A percentile compares a stretch with the other conserved stretches of the same genome.
phyloP scores from a whole-genome alignment of 2,797 vertebrate genomes.

The Macropodus opercularis region DNA sequence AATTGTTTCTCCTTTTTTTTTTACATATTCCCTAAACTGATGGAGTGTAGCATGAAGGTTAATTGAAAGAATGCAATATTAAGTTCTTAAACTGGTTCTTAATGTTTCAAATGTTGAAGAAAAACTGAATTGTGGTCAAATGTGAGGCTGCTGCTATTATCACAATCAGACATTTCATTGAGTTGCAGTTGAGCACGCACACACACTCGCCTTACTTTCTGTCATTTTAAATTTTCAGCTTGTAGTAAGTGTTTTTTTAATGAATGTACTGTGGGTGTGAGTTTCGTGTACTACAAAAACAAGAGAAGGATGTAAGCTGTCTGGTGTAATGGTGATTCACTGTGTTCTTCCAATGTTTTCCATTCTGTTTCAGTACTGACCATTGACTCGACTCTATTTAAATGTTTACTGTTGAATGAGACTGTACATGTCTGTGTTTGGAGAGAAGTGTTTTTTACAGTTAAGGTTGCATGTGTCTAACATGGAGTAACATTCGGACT shows the following conservation, averaged over 20 bases:
- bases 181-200: constrained; percentile 9
- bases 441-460: constrained; percentile 4
- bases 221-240: constrained; percentile 31
- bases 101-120: constrained; percentile 19
- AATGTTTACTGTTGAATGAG: constrained; percentile 32
- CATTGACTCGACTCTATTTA: constrained; percentile 40
- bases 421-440: constrained; percentile 21
- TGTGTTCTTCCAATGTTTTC: constrained; percentile 44
- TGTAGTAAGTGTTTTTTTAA: constrained; percentile 45
- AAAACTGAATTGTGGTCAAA: constrained; percentile 29
- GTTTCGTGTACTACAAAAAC: constrained; percentile 39
- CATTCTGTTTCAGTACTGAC: constrained; percentile 29
- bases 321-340: constrained; percentile 54
- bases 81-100: background rate
- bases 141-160: constrained; percentile 44
- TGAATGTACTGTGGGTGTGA: constrained; percentile 50
- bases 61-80: constrained; percentile 1
- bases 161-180: background rate
- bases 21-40: background rate
- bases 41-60: background rate
- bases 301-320: constrained; percentile 32
- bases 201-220: constrained; percentile 43
- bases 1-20: no score
- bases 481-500: constrained; percentile 57
- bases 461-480: constrained; percentile 62